Conservation (phyloP, 2,797 vertebrate genomes). For the Eleutherodactylus coqui region DNA sequence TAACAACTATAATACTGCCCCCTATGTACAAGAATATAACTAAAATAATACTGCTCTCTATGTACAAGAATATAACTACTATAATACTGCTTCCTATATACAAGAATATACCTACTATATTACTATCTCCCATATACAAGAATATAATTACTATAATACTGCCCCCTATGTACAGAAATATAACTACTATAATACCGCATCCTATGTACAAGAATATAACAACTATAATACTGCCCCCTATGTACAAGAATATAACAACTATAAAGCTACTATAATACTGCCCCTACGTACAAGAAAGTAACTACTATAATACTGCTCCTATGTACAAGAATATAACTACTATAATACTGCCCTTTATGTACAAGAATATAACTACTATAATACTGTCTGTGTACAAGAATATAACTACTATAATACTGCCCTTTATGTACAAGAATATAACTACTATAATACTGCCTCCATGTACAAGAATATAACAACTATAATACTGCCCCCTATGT, state of each 20-base stretch:
- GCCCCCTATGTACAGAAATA: neutral
- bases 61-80: neutral
- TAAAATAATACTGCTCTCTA: neutral
- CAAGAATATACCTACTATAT: neutral
- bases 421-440: neutral
- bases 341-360: constrained; percentile 6
- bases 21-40: neutral
- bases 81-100: neutral
- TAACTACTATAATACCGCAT: neutral
- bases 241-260: neutral
- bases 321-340: constrained; percentile 6
- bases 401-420: too few species aligned
- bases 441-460: neutral
- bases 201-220: neutral
- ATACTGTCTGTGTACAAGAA: too few species aligned
- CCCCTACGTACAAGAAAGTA: neutral
- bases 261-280: neutral
- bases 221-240: neutral
- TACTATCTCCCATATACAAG: neutral
- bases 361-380: too few species aligned
- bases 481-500: neutral
- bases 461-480: neutral
- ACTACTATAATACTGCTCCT: too few species aligned
- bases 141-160: neutral
- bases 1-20: neutral